phyloP scores from a whole-genome alignment of 2,888 invertebrate genomes.

The Zaprionus obscuricornis region DNA sequence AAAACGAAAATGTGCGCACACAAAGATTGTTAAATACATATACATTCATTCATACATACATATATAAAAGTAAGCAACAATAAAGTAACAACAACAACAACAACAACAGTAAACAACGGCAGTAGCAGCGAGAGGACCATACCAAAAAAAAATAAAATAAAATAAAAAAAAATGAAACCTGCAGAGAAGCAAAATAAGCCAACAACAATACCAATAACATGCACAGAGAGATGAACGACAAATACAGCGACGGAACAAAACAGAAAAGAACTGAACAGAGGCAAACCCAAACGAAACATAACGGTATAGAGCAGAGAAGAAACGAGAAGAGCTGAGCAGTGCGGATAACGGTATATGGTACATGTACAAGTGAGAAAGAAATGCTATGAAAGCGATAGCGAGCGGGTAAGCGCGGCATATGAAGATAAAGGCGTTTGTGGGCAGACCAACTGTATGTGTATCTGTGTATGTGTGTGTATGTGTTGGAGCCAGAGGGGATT shows the following conservation, averaged over 20 bases:
- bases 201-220: constrained; percentile 41
- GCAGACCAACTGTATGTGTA: too few species aligned
- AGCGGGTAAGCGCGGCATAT: background rate
- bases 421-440: background rate
- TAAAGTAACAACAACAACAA: constrained; percentile 38
- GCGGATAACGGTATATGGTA: too few species aligned
- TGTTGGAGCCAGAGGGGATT: too few species aligned
- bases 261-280: too few species aligned
- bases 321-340: background rate
- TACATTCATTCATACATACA: too few species aligned
- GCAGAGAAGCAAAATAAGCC: background rate
- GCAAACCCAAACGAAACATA: too few species aligned
- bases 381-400: too few species aligned
- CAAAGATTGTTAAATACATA: constrained; percentile 61
- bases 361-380: too few species aligned
- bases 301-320: too few species aligned
- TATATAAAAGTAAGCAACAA: constrained; percentile 56
- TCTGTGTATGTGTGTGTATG: constrained; percentile 2
- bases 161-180: too few species aligned
- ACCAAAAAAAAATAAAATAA: too few species aligned
- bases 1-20: constrained; percentile 30
- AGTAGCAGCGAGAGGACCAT: too few species aligned
- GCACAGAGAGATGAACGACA: constrained; percentile 33
- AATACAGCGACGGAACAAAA: constrained; percentile 8
- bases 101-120: constrained; percentile 3